phyloP scores from a whole-genome alignment of 2,113 vertebrate species.

The Accipiter virgatus region DNA sequence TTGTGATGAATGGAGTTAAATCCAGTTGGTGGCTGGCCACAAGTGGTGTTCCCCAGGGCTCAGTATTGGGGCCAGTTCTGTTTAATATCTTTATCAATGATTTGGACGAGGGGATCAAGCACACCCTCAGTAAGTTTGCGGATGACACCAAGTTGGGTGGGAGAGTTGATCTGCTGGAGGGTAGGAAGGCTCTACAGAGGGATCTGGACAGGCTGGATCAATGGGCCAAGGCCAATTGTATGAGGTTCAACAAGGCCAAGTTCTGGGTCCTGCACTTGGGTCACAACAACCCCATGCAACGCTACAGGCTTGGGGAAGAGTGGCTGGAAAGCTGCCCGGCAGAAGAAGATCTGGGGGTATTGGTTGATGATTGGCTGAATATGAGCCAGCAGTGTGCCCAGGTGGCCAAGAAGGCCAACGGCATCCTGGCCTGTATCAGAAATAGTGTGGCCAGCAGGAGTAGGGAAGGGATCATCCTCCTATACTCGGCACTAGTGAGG shows the following conservation, averaged over 20 bases:
- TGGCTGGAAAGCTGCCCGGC: neutral
- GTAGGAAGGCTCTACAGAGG: too few relatives aligned
- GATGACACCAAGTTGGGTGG: neutral
- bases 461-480: too few relatives aligned
- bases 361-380: too few relatives aligned
- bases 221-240: neutral
- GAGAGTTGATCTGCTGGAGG: neutral
- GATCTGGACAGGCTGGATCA: neutral
- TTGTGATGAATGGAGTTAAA: neutral
- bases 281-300: neutral
- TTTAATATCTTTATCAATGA: neutral
- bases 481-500: too few relatives aligned
- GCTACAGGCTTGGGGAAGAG: neutral
- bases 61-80: neutral
- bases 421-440: too few relatives aligned
- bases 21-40: accelerated
- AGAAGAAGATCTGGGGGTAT: neutral
- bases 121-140: neutral
- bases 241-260: neutral
- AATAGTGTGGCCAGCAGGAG: too few relatives aligned
- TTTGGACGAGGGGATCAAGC: neutral
- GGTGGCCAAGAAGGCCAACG: too few relatives aligned
- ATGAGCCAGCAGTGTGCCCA: too few relatives aligned
- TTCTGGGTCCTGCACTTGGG: neutral
- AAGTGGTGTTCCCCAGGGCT: neutral